These are phyloP conservation scores for Cantharis lateralis DNA, from an alignment of 2,888 invertebrate species.

Conservation along the genomic window DNA sequence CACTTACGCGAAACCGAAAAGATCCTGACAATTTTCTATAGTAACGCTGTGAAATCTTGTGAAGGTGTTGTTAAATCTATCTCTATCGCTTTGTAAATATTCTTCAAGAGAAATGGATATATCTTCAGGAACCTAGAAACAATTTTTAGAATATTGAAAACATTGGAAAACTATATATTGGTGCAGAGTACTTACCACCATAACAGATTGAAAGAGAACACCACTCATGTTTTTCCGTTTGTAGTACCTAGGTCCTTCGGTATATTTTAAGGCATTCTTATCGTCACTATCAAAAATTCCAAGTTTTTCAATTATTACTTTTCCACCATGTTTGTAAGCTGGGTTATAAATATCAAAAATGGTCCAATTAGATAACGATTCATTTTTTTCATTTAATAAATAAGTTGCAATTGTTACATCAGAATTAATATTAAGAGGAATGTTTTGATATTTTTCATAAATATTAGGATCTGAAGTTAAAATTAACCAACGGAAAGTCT, in stretches of 20 bases:
- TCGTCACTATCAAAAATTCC: slow-evolving; percentile 57
- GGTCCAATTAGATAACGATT: slow-evolving; percentile 38
- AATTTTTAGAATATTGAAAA: background rate
- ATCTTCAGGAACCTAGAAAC: slow-evolving; percentile 51
- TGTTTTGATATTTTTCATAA: slow-evolving; percentile 46
- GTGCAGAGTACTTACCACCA: slow-evolving; percentile 57
- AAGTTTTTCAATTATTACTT: slow-evolving; percentile 55
- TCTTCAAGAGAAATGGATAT: slow-evolving; percentile 54
- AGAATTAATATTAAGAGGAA: slow-evolving; percentile 57
- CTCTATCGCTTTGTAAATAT: slow-evolving; percentile 59
- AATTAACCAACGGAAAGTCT: slow-evolving; percentile 55
- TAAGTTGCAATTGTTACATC: slow-evolving; percentile 54
- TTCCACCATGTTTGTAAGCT: slow-evolving; percentile 60
- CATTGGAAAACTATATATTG: background rate
- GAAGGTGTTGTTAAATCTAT: slow-evolving; percentile 64
- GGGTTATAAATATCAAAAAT: slow-evolving; percentile 62
- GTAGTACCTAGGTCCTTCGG: slow-evolving; percentile 35
- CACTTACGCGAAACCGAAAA: slow-evolving; percentile 70
- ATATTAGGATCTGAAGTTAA: slow-evolving; percentile 45
- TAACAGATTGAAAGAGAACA: slow-evolving; percentile 60
- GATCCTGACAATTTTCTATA: slow-evolving; percentile 63
- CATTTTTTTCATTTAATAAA: background rate
- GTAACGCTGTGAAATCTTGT: slow-evolving; percentile 67
- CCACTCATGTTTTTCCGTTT: slow-evolving; percentile 61
- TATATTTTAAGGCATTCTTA: slow-evolving; percentile 38